These are phyloP conservation scores for Condylura cristata DNA, from an alignment of 2,113 vertebrate genomes.

Conservation along the genomic window DNA sequence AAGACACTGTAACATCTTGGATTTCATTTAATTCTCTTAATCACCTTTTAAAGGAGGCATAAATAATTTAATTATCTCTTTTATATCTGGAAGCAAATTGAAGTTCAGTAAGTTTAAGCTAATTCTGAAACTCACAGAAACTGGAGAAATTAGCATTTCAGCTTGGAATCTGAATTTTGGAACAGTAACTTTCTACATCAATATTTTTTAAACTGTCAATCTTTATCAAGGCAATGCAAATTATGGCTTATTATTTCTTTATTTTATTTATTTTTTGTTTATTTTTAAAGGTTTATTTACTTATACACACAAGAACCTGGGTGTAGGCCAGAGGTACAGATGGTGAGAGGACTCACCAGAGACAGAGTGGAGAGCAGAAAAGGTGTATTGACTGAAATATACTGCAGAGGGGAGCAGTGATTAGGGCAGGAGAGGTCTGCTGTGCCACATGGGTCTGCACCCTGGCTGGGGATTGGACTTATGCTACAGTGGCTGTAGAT, in stretches of 20 bases:
- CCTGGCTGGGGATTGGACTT: too few species aligned
- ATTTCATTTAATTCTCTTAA: constrained; percentile 64
- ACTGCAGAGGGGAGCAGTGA: too few species aligned
- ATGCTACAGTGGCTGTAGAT: too few species aligned
- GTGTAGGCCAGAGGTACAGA: too few species aligned
- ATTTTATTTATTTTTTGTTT: too few species aligned
- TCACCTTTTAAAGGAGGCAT: neutral
- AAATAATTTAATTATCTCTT: constrained; percentile 41
- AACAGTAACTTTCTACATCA: neutral
- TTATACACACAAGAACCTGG: too few species aligned
- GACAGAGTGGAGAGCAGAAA: too few species aligned
- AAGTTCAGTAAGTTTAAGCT: constrained; percentile 29
- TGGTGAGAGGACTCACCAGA: too few species aligned
- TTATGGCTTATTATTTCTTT: neutral
- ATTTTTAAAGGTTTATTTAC: too few species aligned
- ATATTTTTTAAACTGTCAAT: neutral
- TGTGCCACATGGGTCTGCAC: too few species aligned
- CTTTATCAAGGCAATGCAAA: neutral
- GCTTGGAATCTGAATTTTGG: neutral
- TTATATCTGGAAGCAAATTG: constrained; percentile 45
- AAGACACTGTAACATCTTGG: constrained; percentile 2
- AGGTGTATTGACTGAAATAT: too few species aligned
- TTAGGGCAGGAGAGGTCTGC: too few species aligned
- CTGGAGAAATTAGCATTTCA: neutral
- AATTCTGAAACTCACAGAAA: constrained; percentile 7